phyloP scores from a whole-genome alignment of 2,888 invertebrate species.

The Magallana nippona region DNA sequence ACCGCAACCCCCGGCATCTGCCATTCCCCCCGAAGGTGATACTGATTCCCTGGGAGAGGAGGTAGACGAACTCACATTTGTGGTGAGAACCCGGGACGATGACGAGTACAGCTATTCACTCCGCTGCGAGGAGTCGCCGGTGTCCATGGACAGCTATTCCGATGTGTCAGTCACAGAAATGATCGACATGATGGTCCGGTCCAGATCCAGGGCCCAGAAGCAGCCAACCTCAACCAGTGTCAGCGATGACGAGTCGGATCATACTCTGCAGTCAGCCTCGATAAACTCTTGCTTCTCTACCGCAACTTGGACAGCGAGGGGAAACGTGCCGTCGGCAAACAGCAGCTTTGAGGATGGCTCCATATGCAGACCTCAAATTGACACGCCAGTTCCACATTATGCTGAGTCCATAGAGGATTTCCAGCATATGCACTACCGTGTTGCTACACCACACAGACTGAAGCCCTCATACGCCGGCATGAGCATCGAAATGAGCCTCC shows the following conservation, averaged over 20 bases:
- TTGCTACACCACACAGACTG: background rate
- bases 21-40: too few relatives aligned
- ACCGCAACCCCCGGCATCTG: too few relatives aligned
- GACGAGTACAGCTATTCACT: too few relatives aligned
- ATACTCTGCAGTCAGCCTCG: background rate
- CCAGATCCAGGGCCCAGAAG: background rate
- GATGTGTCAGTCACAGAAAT: background rate
- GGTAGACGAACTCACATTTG: too few relatives aligned
- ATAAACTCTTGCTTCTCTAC: background rate
- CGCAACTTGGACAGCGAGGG: background rate
- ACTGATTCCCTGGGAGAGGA: too few relatives aligned
- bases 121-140: background rate
- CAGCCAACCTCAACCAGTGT: too few relatives aligned
- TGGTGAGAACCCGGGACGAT: too few relatives aligned
- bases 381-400: background rate
- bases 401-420: background rate
- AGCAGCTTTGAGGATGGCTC: background rate
- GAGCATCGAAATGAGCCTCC: background rate
- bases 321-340: background rate
- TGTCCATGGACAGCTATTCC: background rate
- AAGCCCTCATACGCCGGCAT: background rate
- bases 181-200: background rate
- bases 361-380: background rate
- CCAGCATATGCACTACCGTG: background rate
- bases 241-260: too few relatives aligned